Evolutionary conservation across 1,140 invertebrate genomes (phyloP).

Genomic region (Drosophila trapezifrons): DNA sequence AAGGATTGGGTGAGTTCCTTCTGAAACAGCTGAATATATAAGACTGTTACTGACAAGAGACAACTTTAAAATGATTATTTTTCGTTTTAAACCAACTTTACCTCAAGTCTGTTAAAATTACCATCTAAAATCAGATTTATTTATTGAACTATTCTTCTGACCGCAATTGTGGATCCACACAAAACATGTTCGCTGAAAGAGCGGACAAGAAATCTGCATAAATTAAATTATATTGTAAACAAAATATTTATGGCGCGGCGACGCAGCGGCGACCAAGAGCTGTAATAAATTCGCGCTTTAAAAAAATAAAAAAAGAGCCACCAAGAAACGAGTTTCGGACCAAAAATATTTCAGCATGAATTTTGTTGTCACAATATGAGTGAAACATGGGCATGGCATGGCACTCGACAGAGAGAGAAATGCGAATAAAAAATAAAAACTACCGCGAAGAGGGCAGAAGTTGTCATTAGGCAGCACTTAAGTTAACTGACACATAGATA

Average conservation of each 20-base stretch:
- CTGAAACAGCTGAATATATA: no score
- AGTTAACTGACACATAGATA: conserved; percentile 61
- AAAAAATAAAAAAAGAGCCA: conserved; percentile 31
- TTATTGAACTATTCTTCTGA: conserved; percentile 3
- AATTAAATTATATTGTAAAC: conserved; percentile 83
- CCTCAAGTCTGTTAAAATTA: no score
- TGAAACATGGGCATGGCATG: conserved; percentile 50
- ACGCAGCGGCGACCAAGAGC: conserved; percentile 42
- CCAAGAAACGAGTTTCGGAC: conserved; percentile 47
- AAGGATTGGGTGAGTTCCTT: no score
- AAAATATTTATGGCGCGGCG: conserved; percentile 77
- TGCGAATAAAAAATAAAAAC: conserved; percentile 32
- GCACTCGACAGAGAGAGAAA: conserved; percentile 20
- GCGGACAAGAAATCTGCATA: conserved; percentile 72
- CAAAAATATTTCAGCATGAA: conserved; percentile 80
- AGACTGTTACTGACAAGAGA: no score
- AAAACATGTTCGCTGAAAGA: conserved; percentile 47
- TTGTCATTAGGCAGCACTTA: conserved; percentile 75
- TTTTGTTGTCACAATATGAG: conserved; percentile 70
- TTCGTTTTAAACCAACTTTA: no score
- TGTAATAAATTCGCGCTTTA: conserved; percentile 81
- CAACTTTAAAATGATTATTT: no score
- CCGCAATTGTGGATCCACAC: conserved; percentile 3
- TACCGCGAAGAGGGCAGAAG: conserved; percentile 35
- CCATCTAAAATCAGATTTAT: no score